phyloP scores from a whole-genome alignment of 2,888 invertebrate species.

The Selenia dentaria region DNA sequence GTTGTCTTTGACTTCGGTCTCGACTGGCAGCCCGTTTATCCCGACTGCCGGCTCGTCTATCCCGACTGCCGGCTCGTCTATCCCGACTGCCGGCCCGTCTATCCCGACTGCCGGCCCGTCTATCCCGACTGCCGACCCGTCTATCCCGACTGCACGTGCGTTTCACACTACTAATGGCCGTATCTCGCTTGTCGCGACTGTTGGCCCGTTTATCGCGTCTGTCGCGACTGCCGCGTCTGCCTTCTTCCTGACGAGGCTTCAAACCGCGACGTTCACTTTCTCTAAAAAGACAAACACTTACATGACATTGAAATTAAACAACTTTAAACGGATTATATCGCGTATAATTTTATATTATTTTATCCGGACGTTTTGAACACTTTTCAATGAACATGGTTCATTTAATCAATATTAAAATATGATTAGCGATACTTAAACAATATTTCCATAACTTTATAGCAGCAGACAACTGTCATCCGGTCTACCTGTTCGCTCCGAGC shows the following conservation, averaged over 20 bases:
- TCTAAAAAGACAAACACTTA: background rate
- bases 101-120: background rate
- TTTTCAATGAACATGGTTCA: too few species aligned
- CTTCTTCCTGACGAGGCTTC: background rate
- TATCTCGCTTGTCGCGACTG: background rate
- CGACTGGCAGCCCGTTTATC: too few species aligned
- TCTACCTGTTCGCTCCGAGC: too few species aligned
- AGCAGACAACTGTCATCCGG: too few species aligned
- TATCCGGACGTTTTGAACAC: too few species aligned
- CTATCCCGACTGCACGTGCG: background rate
- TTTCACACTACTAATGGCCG: background rate
- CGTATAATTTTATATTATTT: too few species aligned
- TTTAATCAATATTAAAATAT: too few species aligned
- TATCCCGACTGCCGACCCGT: background rate
- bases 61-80: background rate
- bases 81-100: background rate
- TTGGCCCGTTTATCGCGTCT: background rate
- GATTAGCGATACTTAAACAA: too few species aligned
- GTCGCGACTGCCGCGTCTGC: background rate
- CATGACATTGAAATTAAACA: too few species aligned
- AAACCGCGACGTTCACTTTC: constrained; percentile 2
- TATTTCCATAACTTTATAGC: too few species aligned
- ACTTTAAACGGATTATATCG: too few species aligned
- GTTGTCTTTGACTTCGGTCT: background rate
- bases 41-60: background rate